phyloP scores from a whole-genome alignment of 92 coral and sea anemone genomes.

The Isaurus tuberculatus region DNA sequence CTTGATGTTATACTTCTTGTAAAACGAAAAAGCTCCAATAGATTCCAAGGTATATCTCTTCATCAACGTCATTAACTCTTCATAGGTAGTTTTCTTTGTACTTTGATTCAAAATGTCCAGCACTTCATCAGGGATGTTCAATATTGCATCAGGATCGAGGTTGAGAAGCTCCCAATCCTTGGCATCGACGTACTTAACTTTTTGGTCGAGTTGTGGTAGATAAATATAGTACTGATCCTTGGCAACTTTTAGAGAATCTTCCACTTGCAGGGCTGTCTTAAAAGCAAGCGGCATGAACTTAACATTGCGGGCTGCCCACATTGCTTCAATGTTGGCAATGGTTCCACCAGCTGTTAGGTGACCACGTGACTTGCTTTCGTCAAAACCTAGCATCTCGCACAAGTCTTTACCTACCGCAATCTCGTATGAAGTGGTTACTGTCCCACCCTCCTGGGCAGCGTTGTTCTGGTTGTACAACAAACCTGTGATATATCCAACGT shows the following conservation, averaged over 20 bases:
- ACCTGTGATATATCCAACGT: conserved; percentile 85
- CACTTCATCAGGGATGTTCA: conserved; percentile 68
- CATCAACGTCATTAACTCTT: conserved; percentile 62
- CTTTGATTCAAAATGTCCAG: neutral
- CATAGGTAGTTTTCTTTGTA: conserved; percentile 8
- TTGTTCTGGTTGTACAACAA: conserved; percentile 90
- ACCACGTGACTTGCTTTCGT: conserved; percentile 67
- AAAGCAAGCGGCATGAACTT: conserved; percentile 87
- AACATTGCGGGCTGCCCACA: conserved; percentile 90
- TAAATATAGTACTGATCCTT: conserved; percentile 54
- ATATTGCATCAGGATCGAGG: conserved; percentile 73
- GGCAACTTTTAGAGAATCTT: conserved; percentile 60
- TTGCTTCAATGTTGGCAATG: conserved; percentile 92
- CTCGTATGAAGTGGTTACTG: conserved; percentile 80
- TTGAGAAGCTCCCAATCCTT: conserved; percentile 88
- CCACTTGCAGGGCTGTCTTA: conserved; percentile 76
- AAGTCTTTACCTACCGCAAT: conserved; percentile 79
- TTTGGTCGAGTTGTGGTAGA: conserved; percentile 62
- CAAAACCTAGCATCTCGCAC: conserved; percentile 89
- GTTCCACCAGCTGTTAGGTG: conserved; percentile 84
- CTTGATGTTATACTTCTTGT: conserved; percentile 65
- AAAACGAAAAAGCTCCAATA: conserved; percentile 70
- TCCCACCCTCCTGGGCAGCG: conserved; percentile 79
- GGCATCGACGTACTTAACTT: conserved; percentile 57
- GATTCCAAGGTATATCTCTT: conserved; percentile 65